Evolutionary conservation across 2,113 vertebrate species (phyloP).

Genomic region (Promerops cafer): DNA sequence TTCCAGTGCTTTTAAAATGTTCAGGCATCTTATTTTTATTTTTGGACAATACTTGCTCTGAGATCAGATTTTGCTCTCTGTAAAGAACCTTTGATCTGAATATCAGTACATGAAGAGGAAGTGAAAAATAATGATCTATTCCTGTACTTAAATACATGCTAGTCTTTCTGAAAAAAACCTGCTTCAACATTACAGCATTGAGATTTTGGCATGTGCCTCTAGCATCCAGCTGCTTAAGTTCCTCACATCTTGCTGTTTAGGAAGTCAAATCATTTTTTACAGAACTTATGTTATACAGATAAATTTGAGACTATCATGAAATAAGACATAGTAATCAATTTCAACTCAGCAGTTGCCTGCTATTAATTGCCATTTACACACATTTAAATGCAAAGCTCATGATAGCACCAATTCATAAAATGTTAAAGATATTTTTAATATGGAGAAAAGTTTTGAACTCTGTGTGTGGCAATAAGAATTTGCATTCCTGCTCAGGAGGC

Average conservation of each 20-base stretch:
- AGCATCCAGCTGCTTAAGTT: constrained; percentile 63
- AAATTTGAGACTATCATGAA: constrained; percentile 57
- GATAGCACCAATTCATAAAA: constrained; percentile 54
- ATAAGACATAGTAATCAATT: constrained; percentile 69
- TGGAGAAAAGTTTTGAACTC: constrained; percentile 24
- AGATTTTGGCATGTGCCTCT: constrained; percentile 37
- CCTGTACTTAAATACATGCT: constrained; percentile 3
- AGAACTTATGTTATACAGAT: constrained; percentile 54
- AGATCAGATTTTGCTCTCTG: not conserved
- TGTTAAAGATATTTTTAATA: constrained; percentile 55
- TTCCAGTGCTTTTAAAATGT: not conserved
- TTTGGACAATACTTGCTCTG: not conserved
- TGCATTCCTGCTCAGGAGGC: constrained; percentile 18
- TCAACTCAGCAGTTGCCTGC: constrained; percentile 61
- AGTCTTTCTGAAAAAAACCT: constrained; percentile 37
- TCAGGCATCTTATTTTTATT: not conserved
- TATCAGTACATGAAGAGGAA: constrained; percentile 12
- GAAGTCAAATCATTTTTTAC: constrained; percentile 64
- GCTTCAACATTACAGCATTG: not conserved
- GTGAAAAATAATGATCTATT: constrained; percentile 22
- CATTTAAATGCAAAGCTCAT: constrained; percentile 71
- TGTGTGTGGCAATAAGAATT: constrained; percentile 20
- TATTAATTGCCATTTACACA: constrained; percentile 69
- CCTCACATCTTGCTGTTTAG: constrained; percentile 56
- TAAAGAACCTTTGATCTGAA: not conserved